Percentiles rank a stretch among this genome's conserved stretches.
These are phyloP conservation scores for Coregonus clupeaformis DNA, from an alignment of 2,113 vertebrate species.

Conservation along the genomic window DNA sequence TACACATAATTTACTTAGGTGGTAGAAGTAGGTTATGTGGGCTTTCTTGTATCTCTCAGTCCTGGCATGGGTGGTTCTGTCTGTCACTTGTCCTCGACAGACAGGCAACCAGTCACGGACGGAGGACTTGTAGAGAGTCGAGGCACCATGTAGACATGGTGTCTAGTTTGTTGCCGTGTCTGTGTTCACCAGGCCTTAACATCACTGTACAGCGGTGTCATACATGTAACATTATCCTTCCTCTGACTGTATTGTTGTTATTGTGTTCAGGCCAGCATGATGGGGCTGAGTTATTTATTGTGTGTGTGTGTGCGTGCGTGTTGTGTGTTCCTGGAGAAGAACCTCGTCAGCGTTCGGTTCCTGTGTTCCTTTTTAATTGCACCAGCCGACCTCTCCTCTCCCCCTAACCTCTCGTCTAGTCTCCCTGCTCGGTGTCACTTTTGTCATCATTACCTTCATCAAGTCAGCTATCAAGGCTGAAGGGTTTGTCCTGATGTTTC, in stretches of 20 bases:
- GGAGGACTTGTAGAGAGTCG: too few species aligned
- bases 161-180: background rate
- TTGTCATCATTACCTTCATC: constrained; percentile 21
- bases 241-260: constrained; percentile 27
- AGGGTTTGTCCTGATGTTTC: background rate
- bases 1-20: too few species aligned
- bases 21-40: too few species aligned
- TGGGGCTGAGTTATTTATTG: constrained; percentile 55
- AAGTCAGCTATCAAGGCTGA: background rate
- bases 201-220: background rate
- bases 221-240: background rate
- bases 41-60: too few species aligned
- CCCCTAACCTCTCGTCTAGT: background rate
- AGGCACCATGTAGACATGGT: too few species aligned
- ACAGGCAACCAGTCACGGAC: too few species aligned
- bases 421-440: background rate
- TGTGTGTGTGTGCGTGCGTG: constrained; percentile 22
- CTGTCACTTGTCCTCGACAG: too few species aligned
- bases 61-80: too few species aligned
- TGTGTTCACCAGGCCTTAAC: background rate
- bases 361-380: constrained; percentile 60
- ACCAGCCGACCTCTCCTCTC: constrained; percentile 25
- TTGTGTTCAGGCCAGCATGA: constrained; percentile 22
- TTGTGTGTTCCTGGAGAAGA: constrained; percentile 38
- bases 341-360: constrained; percentile 17